These are phyloP conservation scores for Zalophus californianus DNA, from an alignment of 2,797 vertebrate species.

Conservation along the genomic window DNA sequence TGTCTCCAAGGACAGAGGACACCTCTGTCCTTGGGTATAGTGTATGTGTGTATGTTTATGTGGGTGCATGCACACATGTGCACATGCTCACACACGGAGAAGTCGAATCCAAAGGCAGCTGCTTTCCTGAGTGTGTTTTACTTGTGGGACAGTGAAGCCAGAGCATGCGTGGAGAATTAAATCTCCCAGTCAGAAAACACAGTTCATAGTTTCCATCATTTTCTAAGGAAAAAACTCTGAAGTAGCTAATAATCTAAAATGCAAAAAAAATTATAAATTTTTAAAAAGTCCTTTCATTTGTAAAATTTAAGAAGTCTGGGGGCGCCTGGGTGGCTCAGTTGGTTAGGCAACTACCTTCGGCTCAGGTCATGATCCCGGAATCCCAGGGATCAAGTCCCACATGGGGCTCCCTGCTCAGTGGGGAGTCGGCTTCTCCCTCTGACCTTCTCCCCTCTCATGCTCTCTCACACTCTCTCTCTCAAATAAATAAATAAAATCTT, in stretches of 20 bases:
- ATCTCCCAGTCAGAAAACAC: not conserved
- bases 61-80: not conserved
- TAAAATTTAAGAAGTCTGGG: no score
- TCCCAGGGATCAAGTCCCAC: no score
- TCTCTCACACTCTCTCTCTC: no score
- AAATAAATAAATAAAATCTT: no score
- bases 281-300: no score
- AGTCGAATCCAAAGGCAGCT: not conserved
- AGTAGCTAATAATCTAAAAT: not conserved
- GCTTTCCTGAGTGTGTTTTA: not conserved
- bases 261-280: not conserved
- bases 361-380: no score
- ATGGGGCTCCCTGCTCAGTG: no score
- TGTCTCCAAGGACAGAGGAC: not conserved
- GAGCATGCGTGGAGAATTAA: not conserved
- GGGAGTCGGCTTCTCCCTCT: no score
- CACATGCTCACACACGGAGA: not conserved
- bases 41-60: rapidly evolving
- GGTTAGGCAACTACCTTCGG: no score
- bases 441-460: no score
- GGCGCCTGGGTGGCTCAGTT: no score
- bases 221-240: constrained; percentile 14
- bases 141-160: not conserved
- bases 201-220: not conserved
- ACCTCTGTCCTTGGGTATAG: not conserved